Evolutionary conservation across 1,140 invertebrate genomes (phyloP), one percentile per base, ranked within the genome.

Genomic region (Aleiodes sp.): DNA sequence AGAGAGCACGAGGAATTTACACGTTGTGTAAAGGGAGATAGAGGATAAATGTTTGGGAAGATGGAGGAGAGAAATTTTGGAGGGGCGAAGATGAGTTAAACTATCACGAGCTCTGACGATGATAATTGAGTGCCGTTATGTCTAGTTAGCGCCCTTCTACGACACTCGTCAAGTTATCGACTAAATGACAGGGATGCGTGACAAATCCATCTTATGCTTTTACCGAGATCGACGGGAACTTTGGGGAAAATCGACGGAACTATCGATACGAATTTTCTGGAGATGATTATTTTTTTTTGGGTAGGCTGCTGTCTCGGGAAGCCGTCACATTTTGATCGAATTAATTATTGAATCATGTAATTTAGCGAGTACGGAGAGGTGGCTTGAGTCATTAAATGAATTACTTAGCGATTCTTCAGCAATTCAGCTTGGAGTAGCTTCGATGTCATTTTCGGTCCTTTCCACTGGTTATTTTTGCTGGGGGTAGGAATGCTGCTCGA

Each of bases 61-160:
- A 66, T 71, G 52, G 57, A 37, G 56, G 61, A 31, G 37, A 26
- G 46, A 19, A 75, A 63, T 73, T 33, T n/a, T 6, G 29, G 41
- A 19, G 52, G 24, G 33, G 65, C 69, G 62, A 28, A 73, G 73
- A 77, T 74, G 80, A 77, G 80, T 81, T 84, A 82, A 84, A 79
- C 81, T 84, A 84, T 29, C 80, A 85, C 81, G 78, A 85, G 80
- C 75, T 84, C 78, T 85, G 84, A 84, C 84, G 82, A 78, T 84
- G 85, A 84, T 86, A 86, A 86, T 86, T 86, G 85, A 86, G 83
- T 84, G 82, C 82, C 78, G 84, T 76, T 86, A 75, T 86, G 82
- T 86, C 81, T 86, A 82, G 82, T 86, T 86, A 85, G 75, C 76
- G 77, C 65, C 72, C 77, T 72, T 14, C 46, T 62, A 57, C 69